Conservation (phyloP, 2,113 vertebrate species). For the Fregetta grallaria region DNA sequence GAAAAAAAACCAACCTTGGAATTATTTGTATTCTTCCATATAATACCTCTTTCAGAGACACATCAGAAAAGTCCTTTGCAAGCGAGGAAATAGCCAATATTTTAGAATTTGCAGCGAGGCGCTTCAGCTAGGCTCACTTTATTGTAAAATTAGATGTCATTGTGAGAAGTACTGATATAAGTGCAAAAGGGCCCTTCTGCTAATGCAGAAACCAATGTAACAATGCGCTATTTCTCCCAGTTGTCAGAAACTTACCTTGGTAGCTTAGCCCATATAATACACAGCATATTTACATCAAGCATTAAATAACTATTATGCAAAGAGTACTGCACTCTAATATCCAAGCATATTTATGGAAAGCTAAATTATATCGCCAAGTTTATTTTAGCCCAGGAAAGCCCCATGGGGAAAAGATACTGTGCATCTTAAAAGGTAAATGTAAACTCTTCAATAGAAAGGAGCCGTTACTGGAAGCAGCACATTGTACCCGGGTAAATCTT, state of each 20-base stretch:
- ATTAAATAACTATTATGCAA: slow-evolving; percentile 77
- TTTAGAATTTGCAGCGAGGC: slow-evolving; percentile 66
- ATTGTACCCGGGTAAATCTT: slow-evolving; percentile 76
- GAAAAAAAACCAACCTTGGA: neutral
- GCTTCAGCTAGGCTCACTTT: slow-evolving; percentile 70
- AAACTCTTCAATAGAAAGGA: slow-evolving; percentile 68
- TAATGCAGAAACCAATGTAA: slow-evolving; percentile 67
- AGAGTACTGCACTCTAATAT: slow-evolving; percentile 60
- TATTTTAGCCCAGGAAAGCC: slow-evolving; percentile 73
- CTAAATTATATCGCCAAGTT: slow-evolving; percentile 74
- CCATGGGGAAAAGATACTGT: slow-evolving; percentile 68
- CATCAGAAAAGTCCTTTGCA: slow-evolving; percentile 74
- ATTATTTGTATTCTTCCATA: slow-evolving; percentile 70
- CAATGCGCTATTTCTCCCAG: slow-evolving; percentile 63
- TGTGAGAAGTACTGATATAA: slow-evolving; percentile 72
- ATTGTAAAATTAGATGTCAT: slow-evolving; percentile 78
- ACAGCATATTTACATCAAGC: slow-evolving; percentile 66
- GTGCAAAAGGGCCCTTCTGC: slow-evolving; percentile 68
- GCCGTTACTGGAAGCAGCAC: slow-evolving; percentile 54
- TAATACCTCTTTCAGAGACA: slow-evolving; percentile 64
- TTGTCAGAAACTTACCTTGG: slow-evolving; percentile 48
- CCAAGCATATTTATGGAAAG: slow-evolving; percentile 75
- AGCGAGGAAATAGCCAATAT: slow-evolving; percentile 73
- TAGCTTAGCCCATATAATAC: slow-evolving; percentile 61
- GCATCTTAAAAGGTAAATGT: slow-evolving; percentile 75